Percentiles rank a stretch among this genome's conserved stretches.
Conservation (phyloP, 2,113 vertebrate species). For the Montifringilla adamsi region DNA sequence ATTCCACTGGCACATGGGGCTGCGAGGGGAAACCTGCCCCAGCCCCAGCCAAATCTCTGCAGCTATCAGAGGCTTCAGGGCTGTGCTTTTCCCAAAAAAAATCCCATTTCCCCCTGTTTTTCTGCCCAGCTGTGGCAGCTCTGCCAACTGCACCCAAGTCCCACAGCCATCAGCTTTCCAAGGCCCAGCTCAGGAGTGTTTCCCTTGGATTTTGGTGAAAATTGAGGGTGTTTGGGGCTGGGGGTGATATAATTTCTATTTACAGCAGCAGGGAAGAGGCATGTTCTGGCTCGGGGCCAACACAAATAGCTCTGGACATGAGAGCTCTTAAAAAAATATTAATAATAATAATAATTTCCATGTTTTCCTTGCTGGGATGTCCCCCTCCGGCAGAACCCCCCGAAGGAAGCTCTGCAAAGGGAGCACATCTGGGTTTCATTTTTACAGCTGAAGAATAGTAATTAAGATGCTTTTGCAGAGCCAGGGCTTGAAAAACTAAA, state of each 20-base stretch:
- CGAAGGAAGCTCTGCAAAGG: not conserved
- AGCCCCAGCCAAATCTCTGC: not conserved
- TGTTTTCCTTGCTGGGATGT: constrained; percentile 17
- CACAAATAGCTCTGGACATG: not conserved
- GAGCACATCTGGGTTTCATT: constrained; percentile 63
- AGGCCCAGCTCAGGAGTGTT: not conserved
- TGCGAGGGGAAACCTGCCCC: not conserved
- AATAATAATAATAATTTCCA: constrained; percentile 22
- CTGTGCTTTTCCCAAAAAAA: not conserved
- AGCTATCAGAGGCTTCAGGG: not conserved
- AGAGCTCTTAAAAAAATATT: not conserved
- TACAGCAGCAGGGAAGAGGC: not conserved
- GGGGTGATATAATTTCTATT: not conserved
- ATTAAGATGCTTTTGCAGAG: constrained; percentile 49
- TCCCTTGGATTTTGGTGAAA: not conserved
- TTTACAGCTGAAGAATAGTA: constrained; percentile 47
- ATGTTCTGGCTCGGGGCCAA: not conserved
- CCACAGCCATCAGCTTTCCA: not conserved
- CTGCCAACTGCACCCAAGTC: not conserved
- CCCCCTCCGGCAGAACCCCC: not conserved
- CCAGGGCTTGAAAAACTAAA: constrained; percentile 48
- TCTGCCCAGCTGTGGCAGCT: not conserved
- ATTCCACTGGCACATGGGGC: not conserved
- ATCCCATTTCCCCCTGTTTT: not conserved
- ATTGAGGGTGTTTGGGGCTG: not conserved